Percentiles rank a stretch among this genome's conserved stretches.
Conservation (phyloP, 1,140 invertebrate species). For the Delia radicum region DNA sequence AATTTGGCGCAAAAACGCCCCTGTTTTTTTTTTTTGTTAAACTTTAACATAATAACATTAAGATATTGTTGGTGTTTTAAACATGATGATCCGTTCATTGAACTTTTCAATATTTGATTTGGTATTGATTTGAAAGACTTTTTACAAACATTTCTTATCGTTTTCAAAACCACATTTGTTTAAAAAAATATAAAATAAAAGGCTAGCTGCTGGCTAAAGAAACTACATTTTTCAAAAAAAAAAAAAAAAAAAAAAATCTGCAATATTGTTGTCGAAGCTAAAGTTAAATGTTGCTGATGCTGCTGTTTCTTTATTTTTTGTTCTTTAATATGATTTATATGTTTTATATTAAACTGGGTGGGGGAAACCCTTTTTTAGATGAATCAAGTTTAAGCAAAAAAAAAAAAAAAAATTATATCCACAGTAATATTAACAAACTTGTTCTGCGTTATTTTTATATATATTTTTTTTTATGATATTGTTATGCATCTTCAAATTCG, state of each 20-base stretch:
- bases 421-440: background rate
- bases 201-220: background rate
- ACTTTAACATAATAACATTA: no score
- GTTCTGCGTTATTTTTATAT: background rate
- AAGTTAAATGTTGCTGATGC: background rate
- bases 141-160: slow-evolving; percentile 20
- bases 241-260: no score
- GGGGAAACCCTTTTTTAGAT: slow-evolving; percentile 10
- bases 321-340: slow-evolving; percentile 17
- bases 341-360: slow-evolving; percentile 22
- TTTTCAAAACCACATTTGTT: background rate
- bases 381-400: background rate
- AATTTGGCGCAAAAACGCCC: slow-evolving; percentile 27
- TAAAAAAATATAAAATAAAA: no score
- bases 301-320: background rate
- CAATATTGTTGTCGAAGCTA: background rate
- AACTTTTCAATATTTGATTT: slow-evolving; percentile 15
- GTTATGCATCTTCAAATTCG: background rate
- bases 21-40: background rate
- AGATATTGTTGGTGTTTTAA: no score
- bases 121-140: slow-evolving; percentile 18
- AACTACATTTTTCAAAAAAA: background rate
- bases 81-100: slow-evolving; percentile 19
- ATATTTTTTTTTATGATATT: background rate
- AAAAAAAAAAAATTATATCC: background rate